Conservation (phyloP, 2,888 invertebrate species). For the Strigamia maritima region DNA sequence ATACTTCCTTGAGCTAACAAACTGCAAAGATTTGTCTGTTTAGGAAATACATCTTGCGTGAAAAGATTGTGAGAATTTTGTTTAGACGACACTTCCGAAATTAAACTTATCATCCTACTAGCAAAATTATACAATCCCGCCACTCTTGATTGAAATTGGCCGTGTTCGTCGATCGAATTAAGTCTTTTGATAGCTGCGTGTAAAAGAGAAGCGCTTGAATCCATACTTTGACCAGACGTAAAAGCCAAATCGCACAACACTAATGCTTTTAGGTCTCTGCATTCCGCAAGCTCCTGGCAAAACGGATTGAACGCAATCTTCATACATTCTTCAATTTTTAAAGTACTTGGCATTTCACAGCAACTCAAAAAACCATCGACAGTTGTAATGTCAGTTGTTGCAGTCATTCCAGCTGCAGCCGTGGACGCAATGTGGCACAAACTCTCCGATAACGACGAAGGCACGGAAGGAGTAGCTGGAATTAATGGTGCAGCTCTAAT, state of each 20-base stretch:
- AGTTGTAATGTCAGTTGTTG: neutral
- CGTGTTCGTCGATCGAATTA: neutral
- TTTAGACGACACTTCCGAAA: neutral
- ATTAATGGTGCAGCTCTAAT: neutral
- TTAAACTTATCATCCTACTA: neutral
- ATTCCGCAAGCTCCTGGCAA: neutral
- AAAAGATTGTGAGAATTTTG: neutral
- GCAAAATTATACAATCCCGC: neutral
- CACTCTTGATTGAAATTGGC: neutral
- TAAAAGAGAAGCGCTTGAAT: neutral
- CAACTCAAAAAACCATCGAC: neutral
- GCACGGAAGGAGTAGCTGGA: neutral
- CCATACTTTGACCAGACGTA: neutral
- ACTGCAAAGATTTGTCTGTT: neutral
- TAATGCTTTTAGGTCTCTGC: neutral
- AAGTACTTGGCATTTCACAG: neutral
- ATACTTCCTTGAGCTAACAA: neutral
- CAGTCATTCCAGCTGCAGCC: neutral
- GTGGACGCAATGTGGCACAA: neutral
- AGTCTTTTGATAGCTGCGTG: neutral
- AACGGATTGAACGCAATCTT: neutral
- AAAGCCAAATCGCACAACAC: constrained; percentile 5
- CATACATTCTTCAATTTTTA: neutral
- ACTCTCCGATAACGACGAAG: neutral
- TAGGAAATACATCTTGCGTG: neutral